Evolutionary conservation across 2,113 vertebrate species (phyloP), one percentile per base, ranked within the genome.

Genomic region (Phalacrocorax brasilianus): DNA sequence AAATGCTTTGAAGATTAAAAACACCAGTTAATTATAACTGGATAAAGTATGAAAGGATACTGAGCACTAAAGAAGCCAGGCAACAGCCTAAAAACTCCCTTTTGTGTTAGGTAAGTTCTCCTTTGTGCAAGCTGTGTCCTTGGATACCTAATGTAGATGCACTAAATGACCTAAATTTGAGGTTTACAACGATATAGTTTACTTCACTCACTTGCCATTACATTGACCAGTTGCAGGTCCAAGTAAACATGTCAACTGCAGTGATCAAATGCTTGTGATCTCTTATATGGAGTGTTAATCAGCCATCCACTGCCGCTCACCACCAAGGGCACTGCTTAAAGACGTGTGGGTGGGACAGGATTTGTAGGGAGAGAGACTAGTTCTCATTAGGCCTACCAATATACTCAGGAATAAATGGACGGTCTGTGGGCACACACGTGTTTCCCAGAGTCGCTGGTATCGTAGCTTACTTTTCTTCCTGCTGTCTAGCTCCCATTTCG

Each of bases 1-100:
- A 95, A 97, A 89, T 52, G 32, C 80, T 94, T 95, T 93, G 91
- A 96, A 91, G 73, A 92, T 75, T 44, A 86, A 93, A 91, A 89
- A 1, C 49, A 67, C 21, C 6, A 40, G 20, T 52, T 94, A 62
- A 62, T 79, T 85, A 53, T 14, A 5, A 75, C 9, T 84, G 65
- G 65, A 66, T 78, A n/a, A 94, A 76, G n/a, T 65, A 73, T 23
- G 30, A 61, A 79, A 80, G 59, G 56, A 47, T 28, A 23, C 24
- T 32, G 38, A 81, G 49, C 19, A 35, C 59, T 73, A 33, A 33
- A 75, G 42, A 61, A 73, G 27, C 22, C 44, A 81, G 27, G 40
- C 38, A 92, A 68, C 22, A 68, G 70, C 56, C 56, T 85, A 6
- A 81, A 58, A 38, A 16, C 27, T 81, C 30, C 47, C 11, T 76